These are phyloP conservation scores for Camponotus floridanus DNA, from an alignment of 1,140 invertebrate species.

Conservation along the genomic window DNA sequence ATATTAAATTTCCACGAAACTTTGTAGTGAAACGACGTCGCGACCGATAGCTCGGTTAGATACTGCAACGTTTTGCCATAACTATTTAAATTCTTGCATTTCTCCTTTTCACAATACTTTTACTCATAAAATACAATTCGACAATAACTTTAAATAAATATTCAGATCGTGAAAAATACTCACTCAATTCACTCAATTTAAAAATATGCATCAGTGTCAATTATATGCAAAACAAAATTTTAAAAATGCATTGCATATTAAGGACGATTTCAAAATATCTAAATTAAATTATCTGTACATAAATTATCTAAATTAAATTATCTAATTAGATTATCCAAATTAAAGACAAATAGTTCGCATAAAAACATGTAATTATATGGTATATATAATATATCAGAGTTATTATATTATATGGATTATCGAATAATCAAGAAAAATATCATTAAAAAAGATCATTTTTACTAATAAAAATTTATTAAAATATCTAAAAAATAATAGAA, in stretches of 20 bases:
- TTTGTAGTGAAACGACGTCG: slow-evolving; percentile 52
- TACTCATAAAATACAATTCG: not conserved
- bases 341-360: not conserved
- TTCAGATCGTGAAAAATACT: not conserved
- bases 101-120: not conserved
- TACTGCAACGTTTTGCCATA: not conserved
- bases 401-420: no score
- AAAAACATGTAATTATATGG: not conserved
- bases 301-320: no score
- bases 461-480: not conserved
- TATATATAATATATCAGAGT: no score
- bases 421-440: no score
- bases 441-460: not conserved
- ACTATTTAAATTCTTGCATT: slow-evolving; percentile 39
- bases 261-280: not conserved
- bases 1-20: slow-evolving; percentile 75
- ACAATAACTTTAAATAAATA: not conserved
- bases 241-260: not conserved
- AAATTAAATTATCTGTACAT: no score
- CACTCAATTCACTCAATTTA: not conserved
- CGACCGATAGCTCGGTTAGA: slow-evolving; percentile 38
- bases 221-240: not conserved
- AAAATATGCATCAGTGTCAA: not conserved
- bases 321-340: not conserved
- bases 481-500: not conserved